Conservation (phyloP, 2,113 vertebrate genomes). For the Tautogolabrus adspersus region DNA sequence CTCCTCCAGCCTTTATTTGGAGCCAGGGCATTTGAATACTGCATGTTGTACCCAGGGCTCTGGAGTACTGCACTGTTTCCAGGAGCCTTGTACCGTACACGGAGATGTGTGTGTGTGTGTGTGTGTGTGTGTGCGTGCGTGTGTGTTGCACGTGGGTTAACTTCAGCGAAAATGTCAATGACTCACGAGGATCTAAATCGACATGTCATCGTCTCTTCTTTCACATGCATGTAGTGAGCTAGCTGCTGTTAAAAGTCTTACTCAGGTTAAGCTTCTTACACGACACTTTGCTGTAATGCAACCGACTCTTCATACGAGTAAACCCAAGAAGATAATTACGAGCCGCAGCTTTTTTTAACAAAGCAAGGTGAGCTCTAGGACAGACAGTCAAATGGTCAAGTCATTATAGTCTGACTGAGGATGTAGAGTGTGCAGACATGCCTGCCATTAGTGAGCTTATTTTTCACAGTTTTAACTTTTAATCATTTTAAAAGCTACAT, state of each 20-base stretch:
- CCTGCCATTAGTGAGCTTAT: too few species aligned
- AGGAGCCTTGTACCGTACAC: slow-evolving; percentile 10
- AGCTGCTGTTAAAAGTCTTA: slow-evolving; percentile 14
- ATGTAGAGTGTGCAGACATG: neutral
- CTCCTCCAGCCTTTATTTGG: slow-evolving; percentile 45
- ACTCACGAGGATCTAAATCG: slow-evolving; percentile 35
- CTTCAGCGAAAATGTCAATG: slow-evolving; percentile 29
- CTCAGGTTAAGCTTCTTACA: slow-evolving; percentile 24
- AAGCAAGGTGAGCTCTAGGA: neutral
- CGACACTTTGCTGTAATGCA: neutral
- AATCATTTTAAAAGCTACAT: too few species aligned
- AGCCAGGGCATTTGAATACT: slow-evolving; percentile 62
- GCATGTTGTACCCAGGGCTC: slow-evolving; percentile 50
- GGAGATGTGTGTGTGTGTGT: slow-evolving; percentile 9
- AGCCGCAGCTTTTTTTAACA: slow-evolving; percentile 31
- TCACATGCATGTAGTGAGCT: slow-evolving; percentile 10
- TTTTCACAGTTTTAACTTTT: too few species aligned
- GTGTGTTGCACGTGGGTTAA: slow-evolving; percentile 1
- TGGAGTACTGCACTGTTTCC: slow-evolving; percentile 18
- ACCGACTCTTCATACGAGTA: slow-evolving; percentile 24
- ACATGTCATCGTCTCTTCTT: slow-evolving; percentile 12
- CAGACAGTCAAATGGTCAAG: slow-evolving; percentile 23
- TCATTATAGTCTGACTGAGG: slow-evolving; percentile 10
- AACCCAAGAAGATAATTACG: slow-evolving; percentile 21
- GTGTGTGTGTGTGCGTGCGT: too few species aligned